Evolutionary conservation across 2,797 vertebrate species (phyloP).

Genomic region (Sardinella longiceps): DNA sequence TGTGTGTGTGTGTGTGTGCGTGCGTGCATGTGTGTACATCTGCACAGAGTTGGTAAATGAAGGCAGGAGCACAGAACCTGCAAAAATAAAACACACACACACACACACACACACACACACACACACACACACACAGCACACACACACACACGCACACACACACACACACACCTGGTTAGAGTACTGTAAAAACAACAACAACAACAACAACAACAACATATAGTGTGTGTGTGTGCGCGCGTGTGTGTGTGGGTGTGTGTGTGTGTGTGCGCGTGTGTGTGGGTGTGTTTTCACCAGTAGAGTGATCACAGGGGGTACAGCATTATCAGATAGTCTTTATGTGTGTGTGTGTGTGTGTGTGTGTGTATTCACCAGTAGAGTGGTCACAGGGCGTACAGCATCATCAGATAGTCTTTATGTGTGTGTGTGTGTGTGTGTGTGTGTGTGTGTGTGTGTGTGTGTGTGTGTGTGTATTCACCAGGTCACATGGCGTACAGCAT

Average conservation of each 20-base stretch:
- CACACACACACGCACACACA: too few species aligned
- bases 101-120: too few species aligned
- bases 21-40: too few species aligned
- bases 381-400: too few species aligned
- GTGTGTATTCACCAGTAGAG: not conserved
- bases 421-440: conserved; percentile 9
- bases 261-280: not conserved
- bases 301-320: conserved; percentile 85
- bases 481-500: conserved; percentile 90
- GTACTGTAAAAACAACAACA: too few species aligned
- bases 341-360: not conserved
- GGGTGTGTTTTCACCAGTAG: conserved; percentile 34
- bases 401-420: too few species aligned
- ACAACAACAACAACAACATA: too few species aligned
- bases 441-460: not conserved
- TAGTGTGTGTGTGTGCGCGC: not conserved
- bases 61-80: too few species aligned
- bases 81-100: too few species aligned
- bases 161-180: too few species aligned
- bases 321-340: conserved; percentile 91
- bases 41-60: not conserved
- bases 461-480: not conserved
- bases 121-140: too few species aligned
- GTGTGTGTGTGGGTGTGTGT: not conserved
- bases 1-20: too few species aligned